Evolutionary conservation across 2,113 vertebrate genomes (phyloP), one percentile per base, ranked within the genome.

Genomic region (Sterrhoptilus dennistouni): DNA sequence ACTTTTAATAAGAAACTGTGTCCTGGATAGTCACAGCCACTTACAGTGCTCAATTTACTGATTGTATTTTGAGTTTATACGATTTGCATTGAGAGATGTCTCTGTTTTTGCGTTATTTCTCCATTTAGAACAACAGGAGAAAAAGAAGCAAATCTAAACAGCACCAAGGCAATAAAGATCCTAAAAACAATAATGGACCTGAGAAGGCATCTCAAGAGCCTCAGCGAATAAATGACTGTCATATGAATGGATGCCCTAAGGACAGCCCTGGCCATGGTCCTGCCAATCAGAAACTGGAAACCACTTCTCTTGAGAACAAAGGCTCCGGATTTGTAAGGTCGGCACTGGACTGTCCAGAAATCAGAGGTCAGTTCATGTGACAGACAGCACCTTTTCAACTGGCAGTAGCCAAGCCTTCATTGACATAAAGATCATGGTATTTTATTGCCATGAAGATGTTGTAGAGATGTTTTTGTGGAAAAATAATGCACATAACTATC

Each of bases 71-170:
- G 59, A 72, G 21, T 74, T 72, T 82, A 15, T 36, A 35, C 23
- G 29, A 81, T 47, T 66, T 83, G 9, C 25, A 66, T 23, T 57
- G 33, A 93, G 40, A 89, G 27, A 53, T 40, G 15, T 68, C 45
- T 74, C 53, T 83, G n/a, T 85, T 94, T 40, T 83, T 25, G 72
- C 7, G 5, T 66, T 90, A 68, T 93, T 79, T 91, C 71, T 95
- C 15, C 3, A 40, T 87, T 84, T 94, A 98, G 98, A 98, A 98
- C 44, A 98, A 98, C 6, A 98, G 98, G 88, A 98, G 97, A 72
- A 98, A 98, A 97, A 97, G 98, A 97, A 98, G 97, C 95, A 98
- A 98, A 93, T 98, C 98, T 69, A 98, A 98, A 95, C 98, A 98
- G 93, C 97, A 98, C 29, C 96, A 95, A 85, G 91, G 92, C 91